phyloP scores from a whole-genome alignment of 2,113 vertebrate genomes.

The Erythrolamprus reginae region DNA sequence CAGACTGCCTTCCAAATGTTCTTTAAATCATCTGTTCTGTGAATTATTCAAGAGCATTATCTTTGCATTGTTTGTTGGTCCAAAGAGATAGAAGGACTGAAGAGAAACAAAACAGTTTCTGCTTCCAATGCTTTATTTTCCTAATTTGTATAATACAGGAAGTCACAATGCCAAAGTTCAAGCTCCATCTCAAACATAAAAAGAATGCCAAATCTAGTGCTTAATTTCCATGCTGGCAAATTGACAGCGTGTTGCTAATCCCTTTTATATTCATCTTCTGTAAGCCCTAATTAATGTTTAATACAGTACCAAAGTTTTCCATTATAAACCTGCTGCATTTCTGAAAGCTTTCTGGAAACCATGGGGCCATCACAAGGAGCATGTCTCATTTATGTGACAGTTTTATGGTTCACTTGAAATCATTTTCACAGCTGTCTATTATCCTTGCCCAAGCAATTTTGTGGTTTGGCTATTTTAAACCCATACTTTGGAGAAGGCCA shows the following conservation, averaged over 20 bases:
- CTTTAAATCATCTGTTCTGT: neutral
- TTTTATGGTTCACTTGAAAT: conserved; percentile 62
- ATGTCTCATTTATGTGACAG: conserved; percentile 61
- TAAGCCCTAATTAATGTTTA: conserved; percentile 59
- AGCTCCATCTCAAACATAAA: neutral
- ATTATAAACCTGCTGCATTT: conserved; percentile 51
- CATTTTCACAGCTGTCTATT: conserved; percentile 62
- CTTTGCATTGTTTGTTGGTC: neutral
- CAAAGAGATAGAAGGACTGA: neutral
- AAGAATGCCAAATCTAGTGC: neutral
- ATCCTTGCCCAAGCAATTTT: conserved; percentile 40
- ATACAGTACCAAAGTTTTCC: conserved; percentile 50
- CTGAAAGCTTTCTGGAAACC: conserved; percentile 49
- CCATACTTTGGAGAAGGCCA: neutral
- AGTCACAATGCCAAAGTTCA: conserved; percentile 20
- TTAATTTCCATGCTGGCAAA: conserved; percentile 18
- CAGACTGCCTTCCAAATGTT: conserved; percentile 2
- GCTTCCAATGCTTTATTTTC: conserved; percentile 1
- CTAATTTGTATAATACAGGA: conserved; percentile 14
- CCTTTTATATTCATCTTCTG: conserved; percentile 16
- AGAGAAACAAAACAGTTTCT: conserved; percentile 16
- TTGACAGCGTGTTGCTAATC: conserved; percentile 22
- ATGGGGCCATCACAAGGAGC: conserved; percentile 43
- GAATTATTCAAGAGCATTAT: conserved; percentile 24
- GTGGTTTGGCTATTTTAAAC: conserved; percentile 56